Evolutionary conservation across 2,113 vertebrate species (phyloP).

Genomic region (Numida meleagris): DNA sequence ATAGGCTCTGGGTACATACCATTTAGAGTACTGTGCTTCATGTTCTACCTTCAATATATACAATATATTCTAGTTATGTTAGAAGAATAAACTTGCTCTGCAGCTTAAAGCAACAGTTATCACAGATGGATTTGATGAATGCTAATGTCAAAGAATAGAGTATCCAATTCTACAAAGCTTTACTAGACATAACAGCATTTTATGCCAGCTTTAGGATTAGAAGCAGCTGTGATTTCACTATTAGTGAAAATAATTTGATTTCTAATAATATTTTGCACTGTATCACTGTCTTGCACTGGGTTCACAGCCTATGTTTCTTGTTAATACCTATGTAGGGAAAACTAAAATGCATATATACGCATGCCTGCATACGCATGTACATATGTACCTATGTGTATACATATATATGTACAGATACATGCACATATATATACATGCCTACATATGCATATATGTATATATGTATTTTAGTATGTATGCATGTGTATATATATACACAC

Average conservation of each 20-base stretch:
- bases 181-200: neutral
- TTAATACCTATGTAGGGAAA: neutral
- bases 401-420: too few species aligned
- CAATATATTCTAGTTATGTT: neutral
- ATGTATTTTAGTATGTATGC: neutral
- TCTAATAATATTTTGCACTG: constrained; percentile 25
- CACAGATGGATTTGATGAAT: constrained; percentile 53
- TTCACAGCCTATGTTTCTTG: neutral
- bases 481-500: neutral
- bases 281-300: neutral
- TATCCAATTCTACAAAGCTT: constrained; percentile 21
- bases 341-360: neutral
- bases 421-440: too few species aligned
- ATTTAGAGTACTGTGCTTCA: neutral
- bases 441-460: too few species aligned
- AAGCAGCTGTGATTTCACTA: constrained; percentile 53
- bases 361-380: neutral
- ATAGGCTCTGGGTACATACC: neutral
- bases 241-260: constrained; percentile 45
- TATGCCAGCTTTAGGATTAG: constrained; percentile 23
- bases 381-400: too few species aligned
- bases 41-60: neutral
- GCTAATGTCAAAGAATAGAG: neutral
- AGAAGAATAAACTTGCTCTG: constrained; percentile 15
- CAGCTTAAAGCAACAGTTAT: constrained; percentile 32